These are phyloP conservation scores for Linurgus olivaceus DNA, from an alignment of 2,797 vertebrate genomes.

Conservation along the genomic window DNA sequence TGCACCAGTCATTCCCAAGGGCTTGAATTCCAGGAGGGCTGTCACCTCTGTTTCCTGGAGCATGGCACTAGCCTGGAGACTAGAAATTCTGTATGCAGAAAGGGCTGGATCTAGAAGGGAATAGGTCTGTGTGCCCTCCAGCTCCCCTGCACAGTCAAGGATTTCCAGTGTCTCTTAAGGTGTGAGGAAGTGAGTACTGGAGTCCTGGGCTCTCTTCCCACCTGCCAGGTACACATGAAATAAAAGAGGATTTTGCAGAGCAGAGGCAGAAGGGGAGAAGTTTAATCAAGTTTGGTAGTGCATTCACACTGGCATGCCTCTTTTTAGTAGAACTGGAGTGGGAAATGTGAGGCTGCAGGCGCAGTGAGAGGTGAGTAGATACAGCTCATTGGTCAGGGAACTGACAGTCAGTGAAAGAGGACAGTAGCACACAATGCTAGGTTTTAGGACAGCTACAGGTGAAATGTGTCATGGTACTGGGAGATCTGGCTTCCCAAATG, in stretches of 20 bases:
- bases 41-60: neutral
- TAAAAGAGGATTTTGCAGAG: neutral
- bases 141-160: neutral
- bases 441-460: neutral
- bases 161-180: neutral
- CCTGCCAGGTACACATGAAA: neutral
- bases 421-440: neutral
- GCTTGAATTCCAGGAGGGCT: neutral
- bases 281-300: neutral
- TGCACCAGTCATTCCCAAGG: neutral
- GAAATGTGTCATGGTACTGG: neutral
- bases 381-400: neutral
- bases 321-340: neutral
- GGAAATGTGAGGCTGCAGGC: neutral
- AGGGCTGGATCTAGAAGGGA: neutral
- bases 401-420: neutral
- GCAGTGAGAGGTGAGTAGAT: neutral
- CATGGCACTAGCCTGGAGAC: fast-evolving
- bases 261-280: neutral
- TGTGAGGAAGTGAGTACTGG: neutral
- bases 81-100: neutral
- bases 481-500: neutral
- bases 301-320: neutral
- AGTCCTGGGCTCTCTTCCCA: neutral
- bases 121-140: neutral